Base-by-base conservation (phyloP, 2,797 vertebrate genomes). In the Buceros bicornis region DNA sequence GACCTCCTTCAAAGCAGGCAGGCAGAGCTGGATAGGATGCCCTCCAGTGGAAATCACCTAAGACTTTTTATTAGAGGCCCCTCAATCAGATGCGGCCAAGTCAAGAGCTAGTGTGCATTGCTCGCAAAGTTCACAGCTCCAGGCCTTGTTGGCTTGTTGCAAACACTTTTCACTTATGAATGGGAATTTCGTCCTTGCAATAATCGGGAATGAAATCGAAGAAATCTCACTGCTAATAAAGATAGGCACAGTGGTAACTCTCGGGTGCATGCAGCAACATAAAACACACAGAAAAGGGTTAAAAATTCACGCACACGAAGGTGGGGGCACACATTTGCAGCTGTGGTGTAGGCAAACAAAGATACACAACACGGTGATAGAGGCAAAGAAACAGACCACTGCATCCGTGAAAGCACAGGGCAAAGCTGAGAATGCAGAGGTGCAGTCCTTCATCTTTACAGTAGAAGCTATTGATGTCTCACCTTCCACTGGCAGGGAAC, bases 401-500 rank as follows among this genome's bases (percentile, higher is more conserved):
- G 16, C 40, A 50, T 14, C 11, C 6, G 4, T 24, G n/a, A 19
- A 54, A 33, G 61, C 40, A 31, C 1, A 0, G 20, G n/a, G 18
- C 15, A 51, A 67, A 82, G n/a, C 76, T 78, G 40, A 47, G 51
- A 40, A 48, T 6, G 21, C 57, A 78, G 64, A 67, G 40, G 31
- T 56, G 40, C 24, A 61, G 5, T n/a, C 57, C 42, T 82, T 53
- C 19, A 19, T 28, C 33, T 11, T 54, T 54, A 80, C 4, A 50
- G 54, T 11, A 17, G 0, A 50, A 28, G 45, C 5, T 45, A 5
- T 9, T 42, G 78, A 74, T 54, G 21, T 87, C 98, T 98, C 97
- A 99, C 99, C 98, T 98, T 98, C 99, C 98, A 99, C 98, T 82
- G 99, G 98, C 92, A 99, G 95, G 43, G 99, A 99, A 93, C 99